Percentiles rank a stretch among this genome's conserved stretches.
phyloP scores from a whole-genome alignment of 1,140 invertebrate genomes.

The Apis dorsata region DNA sequence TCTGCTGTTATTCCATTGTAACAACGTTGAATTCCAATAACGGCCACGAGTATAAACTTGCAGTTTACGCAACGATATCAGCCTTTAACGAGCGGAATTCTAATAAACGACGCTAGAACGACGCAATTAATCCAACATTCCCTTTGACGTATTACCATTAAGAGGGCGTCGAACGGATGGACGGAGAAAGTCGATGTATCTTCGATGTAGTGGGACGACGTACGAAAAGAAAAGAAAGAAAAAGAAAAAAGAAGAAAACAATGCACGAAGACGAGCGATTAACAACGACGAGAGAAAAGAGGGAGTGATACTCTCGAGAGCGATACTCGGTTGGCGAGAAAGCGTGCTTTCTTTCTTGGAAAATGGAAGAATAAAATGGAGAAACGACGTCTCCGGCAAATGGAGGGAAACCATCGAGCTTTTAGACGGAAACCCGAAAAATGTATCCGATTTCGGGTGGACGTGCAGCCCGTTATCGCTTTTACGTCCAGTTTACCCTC shows the following conservation, averaged over 20 bases:
- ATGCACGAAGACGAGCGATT: neutral
- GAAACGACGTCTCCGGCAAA: constrained; percentile 34
- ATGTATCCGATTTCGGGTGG: constrained; percentile 60
- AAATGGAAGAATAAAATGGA: neutral
- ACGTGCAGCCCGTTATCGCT: constrained; percentile 40
- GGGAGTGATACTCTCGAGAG: too few species aligned
- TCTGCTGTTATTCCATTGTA: neutral
- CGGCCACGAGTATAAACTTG: neutral
- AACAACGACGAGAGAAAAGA: neutral
- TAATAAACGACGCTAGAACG: constrained; percentile 7
- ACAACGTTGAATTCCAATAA: constrained; percentile 15
- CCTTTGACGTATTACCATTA: neutral
- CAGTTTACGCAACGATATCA: neutral
- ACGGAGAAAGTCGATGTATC: neutral
- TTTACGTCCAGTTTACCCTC: constrained; percentile 51
- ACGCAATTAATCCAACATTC: constrained; percentile 13
- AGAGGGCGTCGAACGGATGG: neutral
- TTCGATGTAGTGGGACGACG: neutral
- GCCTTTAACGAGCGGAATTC: constrained; percentile 14
- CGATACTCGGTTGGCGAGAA: neutral
- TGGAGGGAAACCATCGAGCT: constrained; percentile 50
- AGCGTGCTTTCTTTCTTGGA: constrained; percentile 1
- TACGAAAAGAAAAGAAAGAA: neutral
- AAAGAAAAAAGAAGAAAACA: too few species aligned
- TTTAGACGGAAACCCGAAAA: constrained; percentile 59